phyloP scores from a whole-genome alignment of 2,113 vertebrate species.

The Synodontis membranacea region DNA sequence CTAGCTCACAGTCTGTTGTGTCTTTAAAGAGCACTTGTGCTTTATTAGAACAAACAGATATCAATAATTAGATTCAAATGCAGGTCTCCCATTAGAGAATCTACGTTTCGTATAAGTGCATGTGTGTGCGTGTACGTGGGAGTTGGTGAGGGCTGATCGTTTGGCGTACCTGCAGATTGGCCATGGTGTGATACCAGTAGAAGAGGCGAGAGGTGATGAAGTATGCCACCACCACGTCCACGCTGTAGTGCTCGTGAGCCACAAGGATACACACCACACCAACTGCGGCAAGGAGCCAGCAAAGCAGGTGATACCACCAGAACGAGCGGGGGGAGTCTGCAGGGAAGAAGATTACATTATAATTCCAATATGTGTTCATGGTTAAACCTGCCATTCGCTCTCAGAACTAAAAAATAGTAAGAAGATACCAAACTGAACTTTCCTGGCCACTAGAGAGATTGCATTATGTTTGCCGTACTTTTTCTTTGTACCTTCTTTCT shows the following conservation, averaged over 20 bases:
- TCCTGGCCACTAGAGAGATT: not conserved
- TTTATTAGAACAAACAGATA: conserved; percentile 9
- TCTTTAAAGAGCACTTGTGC: not conserved
- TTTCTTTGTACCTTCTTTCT: not conserved
- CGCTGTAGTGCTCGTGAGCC: conserved; percentile 93
- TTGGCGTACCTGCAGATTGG: conserved; percentile 85
- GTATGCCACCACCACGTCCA: conserved; percentile 93
- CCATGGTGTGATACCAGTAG: conserved; percentile 99
- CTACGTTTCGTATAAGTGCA: not conserved
- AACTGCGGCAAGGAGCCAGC: conserved; percentile 91
- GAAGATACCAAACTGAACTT: not conserved
- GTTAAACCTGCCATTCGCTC: not conserved
- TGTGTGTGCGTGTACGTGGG: not conserved
- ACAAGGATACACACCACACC: conserved; percentile 92
- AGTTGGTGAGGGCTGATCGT: not conserved
- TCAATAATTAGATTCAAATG: not conserved
- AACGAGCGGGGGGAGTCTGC: conserved; percentile 92
- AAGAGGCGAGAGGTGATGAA: conserved; percentile 94
- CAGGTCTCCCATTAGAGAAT: too few relatives aligned
- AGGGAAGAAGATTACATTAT: conserved; percentile 18
- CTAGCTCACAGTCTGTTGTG: not conserved
- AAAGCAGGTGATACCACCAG: conserved; percentile 96
- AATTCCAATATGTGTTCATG: not conserved
- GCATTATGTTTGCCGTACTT: too few relatives aligned
- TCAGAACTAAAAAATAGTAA: not conserved